phyloP scores from a whole-genome alignment of 2,797 vertebrate genomes.

The Molothrus ater region DNA sequence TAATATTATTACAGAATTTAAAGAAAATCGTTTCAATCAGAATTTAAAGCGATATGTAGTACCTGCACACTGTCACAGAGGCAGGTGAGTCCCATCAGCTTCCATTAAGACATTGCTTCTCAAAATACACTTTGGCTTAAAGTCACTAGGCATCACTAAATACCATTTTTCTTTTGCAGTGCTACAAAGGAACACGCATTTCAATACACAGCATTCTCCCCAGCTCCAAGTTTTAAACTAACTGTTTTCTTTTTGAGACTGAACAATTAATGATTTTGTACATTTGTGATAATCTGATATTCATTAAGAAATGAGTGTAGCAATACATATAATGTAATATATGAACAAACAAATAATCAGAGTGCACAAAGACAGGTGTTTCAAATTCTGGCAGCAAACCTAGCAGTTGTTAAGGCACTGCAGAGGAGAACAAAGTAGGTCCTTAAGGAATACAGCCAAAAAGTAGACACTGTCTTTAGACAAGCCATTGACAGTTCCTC shows the following conservation, averaged over 20 bases:
- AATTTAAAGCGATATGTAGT: background rate
- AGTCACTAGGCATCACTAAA: background rate
- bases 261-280: background rate
- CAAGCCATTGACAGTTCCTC: background rate
- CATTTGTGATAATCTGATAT: background rate
- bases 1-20: background rate
- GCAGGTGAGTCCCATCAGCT: background rate
- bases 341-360: background rate
- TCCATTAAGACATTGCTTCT: background rate
- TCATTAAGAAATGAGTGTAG: background rate
- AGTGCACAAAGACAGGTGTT: background rate
- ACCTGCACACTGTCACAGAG: background rate
- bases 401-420: background rate
- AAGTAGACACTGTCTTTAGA: background rate
- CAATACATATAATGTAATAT: background rate
- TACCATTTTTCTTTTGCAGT: background rate
- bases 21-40: background rate
- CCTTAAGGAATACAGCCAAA: background rate
- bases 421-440: background rate
- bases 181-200: background rate
- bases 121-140: background rate
- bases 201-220: background rate
- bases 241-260: background rate
- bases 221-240: background rate
- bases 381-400: background rate